Percentiles rank a stretch among this genome's conserved stretches.
Evolutionary conservation across 2,888 invertebrate species (phyloP).

Genomic region (Lymantria monacha): DNA sequence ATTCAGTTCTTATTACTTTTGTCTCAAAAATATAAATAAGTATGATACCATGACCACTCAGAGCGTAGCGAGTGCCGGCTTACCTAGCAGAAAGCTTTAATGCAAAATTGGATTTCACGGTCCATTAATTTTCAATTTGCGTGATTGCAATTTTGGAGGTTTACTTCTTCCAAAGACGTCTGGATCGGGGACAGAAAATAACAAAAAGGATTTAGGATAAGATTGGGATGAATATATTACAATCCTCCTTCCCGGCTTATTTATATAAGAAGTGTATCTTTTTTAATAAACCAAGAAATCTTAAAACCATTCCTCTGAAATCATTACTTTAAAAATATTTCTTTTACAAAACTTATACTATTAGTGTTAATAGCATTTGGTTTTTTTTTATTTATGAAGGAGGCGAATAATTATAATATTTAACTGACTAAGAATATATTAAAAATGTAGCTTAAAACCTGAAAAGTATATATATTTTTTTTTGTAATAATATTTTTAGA

Average conservation of each 20-base stretch:
- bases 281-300: background rate
- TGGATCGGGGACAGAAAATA: slow-evolving; percentile 67
- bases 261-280: slow-evolving; percentile 20
- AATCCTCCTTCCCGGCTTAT: slow-evolving; percentile 30
- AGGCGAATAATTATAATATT: too few relatives aligned
- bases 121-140: slow-evolving; percentile 81
- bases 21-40: slow-evolving; percentile 32
- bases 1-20: slow-evolving; percentile 5
- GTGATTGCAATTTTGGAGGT: slow-evolving; percentile 81
- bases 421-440: too few relatives aligned
- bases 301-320: background rate
- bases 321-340: background rate
- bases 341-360: background rate
- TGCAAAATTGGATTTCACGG: slow-evolving; percentile 80
- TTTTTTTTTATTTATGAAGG: too few relatives aligned
- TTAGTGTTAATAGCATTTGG: background rate
- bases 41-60: slow-evolving; percentile 35
- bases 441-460: too few relatives aligned
- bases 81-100: slow-evolving; percentile 69
- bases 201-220: slow-evolving; percentile 61
- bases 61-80: slow-evolving; percentile 50
- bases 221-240: slow-evolving; percentile 69
- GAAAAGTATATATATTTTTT: too few relatives aligned
- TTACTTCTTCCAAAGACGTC: slow-evolving; percentile 70
- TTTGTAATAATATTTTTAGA: too few relatives aligned